These are phyloP conservation scores for Asobara japonica DNA, from an alignment of 1,140 invertebrate genomes.

Conservation along the genomic window DNA sequence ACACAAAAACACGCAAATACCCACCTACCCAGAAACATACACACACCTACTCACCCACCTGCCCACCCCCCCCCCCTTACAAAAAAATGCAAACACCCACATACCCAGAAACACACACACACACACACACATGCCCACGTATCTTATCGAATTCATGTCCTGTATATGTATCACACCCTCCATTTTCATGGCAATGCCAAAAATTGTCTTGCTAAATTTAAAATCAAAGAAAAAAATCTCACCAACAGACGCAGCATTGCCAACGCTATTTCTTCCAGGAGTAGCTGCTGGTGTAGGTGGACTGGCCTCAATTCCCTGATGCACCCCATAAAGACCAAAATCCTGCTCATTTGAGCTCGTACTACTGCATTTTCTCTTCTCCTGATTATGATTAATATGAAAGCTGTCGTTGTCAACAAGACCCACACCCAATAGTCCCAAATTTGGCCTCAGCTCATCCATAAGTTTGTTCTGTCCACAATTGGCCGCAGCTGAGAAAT, in stretches of 20 bases:
- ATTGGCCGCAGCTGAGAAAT: conserved; percentile 74
- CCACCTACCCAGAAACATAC: no score
- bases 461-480: conserved; percentile 81
- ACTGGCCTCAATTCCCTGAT: conserved; percentile 61
- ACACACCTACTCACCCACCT: no score
- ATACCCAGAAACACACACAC: no score
- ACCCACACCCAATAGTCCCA: conserved; percentile 81
- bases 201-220: not conserved
- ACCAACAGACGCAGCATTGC: conserved; percentile 57
- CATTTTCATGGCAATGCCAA: not conserved
- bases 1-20: no score
- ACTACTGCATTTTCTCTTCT: conserved; percentile 78
- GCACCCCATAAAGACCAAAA: conserved; percentile 76
- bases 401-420: conserved; percentile 78
- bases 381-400: conserved; percentile 71
- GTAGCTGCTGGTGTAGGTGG: conserved; percentile 70
- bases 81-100: no score
- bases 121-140: no score
- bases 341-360: conserved; percentile 82
- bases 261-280: conserved; percentile 65
- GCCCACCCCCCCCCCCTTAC: no score
- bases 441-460: conserved; percentile 84
- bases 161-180: no score
- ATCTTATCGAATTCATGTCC: no score
- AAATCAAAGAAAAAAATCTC: conserved; percentile 36